Percentiles rank a stretch among this genome's conserved stretches.
Evolutionary conservation across 2,113 vertebrate species (phyloP).

Genomic region (Oreamnos americanus): DNA sequence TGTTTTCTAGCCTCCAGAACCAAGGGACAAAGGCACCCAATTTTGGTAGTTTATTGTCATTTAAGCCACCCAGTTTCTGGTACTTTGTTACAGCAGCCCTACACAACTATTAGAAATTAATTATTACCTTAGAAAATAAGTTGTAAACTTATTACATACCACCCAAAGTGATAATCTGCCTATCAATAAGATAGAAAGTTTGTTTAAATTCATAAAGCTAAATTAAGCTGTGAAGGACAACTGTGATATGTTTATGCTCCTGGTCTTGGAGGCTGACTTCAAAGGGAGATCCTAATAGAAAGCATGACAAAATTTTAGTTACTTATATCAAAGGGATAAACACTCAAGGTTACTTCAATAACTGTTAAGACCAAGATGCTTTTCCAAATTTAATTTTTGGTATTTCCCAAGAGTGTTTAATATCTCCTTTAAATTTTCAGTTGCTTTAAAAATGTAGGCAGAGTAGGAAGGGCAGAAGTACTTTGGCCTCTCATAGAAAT

Average conservation of each 20-base stretch:
- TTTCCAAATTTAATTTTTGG: slow-evolving; percentile 6
- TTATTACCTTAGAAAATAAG: neutral
- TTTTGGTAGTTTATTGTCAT: neutral
- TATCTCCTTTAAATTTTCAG: neutral
- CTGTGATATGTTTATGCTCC: neutral
- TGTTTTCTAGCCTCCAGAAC: neutral
- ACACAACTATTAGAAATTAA: neutral
- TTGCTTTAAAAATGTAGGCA: slow-evolving; percentile 12
- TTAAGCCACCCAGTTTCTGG: neutral
- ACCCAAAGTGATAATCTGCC: neutral
- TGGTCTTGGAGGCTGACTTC: neutral
- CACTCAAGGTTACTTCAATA: neutral
- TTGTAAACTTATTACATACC: neutral
- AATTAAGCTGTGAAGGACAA: neutral
- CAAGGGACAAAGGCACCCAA: neutral
- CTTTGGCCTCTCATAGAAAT: neutral
- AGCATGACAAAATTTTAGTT: neutral
- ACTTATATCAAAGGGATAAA: slow-evolving; percentile 12
- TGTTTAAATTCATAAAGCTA: neutral
- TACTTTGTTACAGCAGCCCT: neutral
- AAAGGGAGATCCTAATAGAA: neutral
- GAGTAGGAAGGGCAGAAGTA: neutral
- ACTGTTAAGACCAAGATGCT: neutral
- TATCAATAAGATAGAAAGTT: neutral
- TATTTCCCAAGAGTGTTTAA: neutral